A percentile compares a stretch with the other conserved stretches of the same genome.
Conservation (phyloP, 2,888 invertebrate species). For the Dysmachus trigonus region DNA sequence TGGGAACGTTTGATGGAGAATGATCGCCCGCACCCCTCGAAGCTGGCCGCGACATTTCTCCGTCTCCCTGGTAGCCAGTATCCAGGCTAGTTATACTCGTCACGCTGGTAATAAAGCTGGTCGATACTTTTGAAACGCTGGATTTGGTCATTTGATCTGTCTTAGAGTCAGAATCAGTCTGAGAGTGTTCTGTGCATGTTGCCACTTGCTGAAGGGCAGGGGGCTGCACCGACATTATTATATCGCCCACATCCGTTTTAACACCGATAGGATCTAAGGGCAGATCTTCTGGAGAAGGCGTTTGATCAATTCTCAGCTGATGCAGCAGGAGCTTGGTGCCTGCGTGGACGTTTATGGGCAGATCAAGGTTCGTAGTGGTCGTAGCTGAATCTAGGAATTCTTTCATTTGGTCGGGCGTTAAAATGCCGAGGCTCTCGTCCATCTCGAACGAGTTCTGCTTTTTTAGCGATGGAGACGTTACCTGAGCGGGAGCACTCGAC, state of each 20-base stretch:
- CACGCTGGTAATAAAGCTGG: conserved; percentile 84
- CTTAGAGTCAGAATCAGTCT: conserved; percentile 69
- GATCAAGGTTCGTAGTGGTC: conserved; percentile 69
- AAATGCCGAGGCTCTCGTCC: conserved; percentile 85
- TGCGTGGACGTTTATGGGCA: conserved; percentile 68
- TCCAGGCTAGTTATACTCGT: conserved; percentile 93
- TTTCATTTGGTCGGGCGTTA: conserved; percentile 91
- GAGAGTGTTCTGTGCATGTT: conserved; percentile 66
- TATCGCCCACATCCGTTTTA: conserved; percentile 69
- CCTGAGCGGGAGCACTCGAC: conserved; percentile 53
- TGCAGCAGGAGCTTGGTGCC: conserved; percentile 60
- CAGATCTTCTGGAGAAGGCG: conserved; percentile 85
- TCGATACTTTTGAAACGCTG: conserved; percentile 73
- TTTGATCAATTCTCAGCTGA: conserved; percentile 73
- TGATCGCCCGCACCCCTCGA: conserved; percentile 81
- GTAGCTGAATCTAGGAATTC: conserved; percentile 72
- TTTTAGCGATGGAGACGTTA: conserved; percentile 53
- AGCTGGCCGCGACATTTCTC: conserved; percentile 87
- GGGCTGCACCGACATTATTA: conserved; percentile 61
- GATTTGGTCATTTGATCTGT: conserved; percentile 70
- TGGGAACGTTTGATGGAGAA: conserved; percentile 70
- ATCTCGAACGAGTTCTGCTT: conserved; percentile 83
- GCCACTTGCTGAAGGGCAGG: conserved; percentile 49
- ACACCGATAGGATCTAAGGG: conserved; percentile 80
- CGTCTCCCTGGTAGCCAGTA: conserved; percentile 93